Percentiles rank a stretch among this genome's conserved stretches.
phyloP scores from a whole-genome alignment of 2,797 vertebrate species.

The Spea hammondii region DNA sequence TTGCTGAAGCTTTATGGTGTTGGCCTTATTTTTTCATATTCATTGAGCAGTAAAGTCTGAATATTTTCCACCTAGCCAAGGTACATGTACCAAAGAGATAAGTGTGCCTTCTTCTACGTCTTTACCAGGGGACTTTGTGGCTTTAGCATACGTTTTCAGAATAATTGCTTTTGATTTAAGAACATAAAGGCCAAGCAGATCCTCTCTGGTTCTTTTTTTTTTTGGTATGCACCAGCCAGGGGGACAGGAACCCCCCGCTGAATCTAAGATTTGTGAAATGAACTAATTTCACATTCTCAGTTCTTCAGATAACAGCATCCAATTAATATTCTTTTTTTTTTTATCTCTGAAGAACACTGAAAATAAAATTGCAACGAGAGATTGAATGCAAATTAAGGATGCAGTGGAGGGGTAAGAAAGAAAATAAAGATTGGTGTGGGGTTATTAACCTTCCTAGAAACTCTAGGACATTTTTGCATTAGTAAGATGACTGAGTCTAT shows the following conservation, averaged over 20 bases:
- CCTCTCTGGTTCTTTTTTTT: neutral
- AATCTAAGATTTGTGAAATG: slow-evolving; percentile 6
- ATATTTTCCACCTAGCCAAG: neutral
- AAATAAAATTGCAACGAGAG: neutral
- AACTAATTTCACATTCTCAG: slow-evolving; percentile 12
- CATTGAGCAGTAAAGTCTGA: neutral
- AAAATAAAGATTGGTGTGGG: neutral
- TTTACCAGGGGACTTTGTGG: slow-evolving; percentile 9
- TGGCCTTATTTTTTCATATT: no score
- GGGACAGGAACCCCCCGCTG: neutral
- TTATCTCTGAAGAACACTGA: neutral
- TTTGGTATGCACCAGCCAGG: neutral
- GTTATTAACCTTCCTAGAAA: neutral
- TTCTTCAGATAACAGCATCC: slow-evolving; percentile 5
- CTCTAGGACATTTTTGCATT: neutral
- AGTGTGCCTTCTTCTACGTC: slow-evolving; percentile 4
- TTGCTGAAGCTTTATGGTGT: no score
- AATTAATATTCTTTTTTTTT: slow-evolving; percentile 14
- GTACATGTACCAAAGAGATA: slow-evolving; percentile 5
- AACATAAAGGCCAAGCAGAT: neutral
- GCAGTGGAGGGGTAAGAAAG: neutral
- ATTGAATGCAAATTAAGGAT: neutral
- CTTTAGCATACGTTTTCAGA: neutral
- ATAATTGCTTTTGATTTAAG: slow-evolving; percentile 9
- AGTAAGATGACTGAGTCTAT: neutral